These are phyloP conservation scores for Acanthaster planci DNA, from an alignment of 35 echinoderm and acorn worm genomes.

Conservation along the genomic window DNA sequence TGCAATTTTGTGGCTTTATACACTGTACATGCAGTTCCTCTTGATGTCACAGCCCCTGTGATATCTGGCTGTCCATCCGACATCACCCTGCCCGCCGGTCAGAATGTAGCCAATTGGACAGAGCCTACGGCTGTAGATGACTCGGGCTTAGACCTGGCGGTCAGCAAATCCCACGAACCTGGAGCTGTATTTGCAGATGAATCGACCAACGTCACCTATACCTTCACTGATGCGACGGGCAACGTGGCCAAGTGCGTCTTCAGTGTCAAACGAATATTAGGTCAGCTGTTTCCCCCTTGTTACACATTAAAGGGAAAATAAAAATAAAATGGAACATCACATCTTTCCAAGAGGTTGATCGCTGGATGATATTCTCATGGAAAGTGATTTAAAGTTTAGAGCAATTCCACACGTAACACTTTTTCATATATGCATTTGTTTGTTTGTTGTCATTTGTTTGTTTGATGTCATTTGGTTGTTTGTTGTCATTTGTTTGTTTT, in stretches of 20 bases:
- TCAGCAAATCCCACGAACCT: constrained; percentile 30
- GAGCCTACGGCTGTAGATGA: constrained; percentile 26
- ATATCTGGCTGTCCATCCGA: constrained; percentile 3
- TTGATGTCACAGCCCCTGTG: background rate
- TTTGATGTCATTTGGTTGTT: too few species aligned
- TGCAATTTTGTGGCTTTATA: background rate
- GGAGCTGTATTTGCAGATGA: constrained; percentile 39
- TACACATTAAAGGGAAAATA: too few species aligned
- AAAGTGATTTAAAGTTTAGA: too few species aligned
- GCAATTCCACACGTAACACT: too few species aligned
- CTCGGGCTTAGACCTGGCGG: background rate
- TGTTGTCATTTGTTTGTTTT: too few species aligned
- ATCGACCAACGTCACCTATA: constrained; percentile 41
- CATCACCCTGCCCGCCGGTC: constrained; percentile 7
- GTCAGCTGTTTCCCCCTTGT: too few species aligned
- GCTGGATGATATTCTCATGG: too few species aligned
- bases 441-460: too few species aligned
- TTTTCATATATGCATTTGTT: too few species aligned
- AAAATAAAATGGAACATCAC: too few species aligned
- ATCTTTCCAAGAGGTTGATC: too few species aligned
- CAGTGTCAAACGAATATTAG: constrained; percentile 9
- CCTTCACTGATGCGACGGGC: constrained; percentile 40
- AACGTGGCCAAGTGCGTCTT: constrained; percentile 43
- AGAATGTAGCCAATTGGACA: constrained; percentile 11
- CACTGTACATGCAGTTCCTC: too few species aligned